phyloP scores from a whole-genome alignment of 1,140 invertebrate species.

The Leptonema lineaticorne region DNA sequence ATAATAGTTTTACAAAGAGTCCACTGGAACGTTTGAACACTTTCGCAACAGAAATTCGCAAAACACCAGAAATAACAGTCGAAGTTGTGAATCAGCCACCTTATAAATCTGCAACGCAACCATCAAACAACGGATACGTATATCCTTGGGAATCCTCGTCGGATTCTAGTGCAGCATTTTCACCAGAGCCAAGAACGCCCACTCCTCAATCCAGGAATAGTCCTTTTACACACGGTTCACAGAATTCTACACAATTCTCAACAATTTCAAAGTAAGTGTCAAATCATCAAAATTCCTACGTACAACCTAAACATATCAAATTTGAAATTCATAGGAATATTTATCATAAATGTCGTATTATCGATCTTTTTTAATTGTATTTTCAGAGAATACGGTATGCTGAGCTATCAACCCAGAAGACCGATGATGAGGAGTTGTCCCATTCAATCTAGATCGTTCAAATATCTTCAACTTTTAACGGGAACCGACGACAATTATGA shows the following conservation, averaged over 20 bases:
- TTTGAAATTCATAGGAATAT: too few relatives aligned
- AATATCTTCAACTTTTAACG: constrained; percentile 56
- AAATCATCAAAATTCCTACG: neutral
- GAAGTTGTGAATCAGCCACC: constrained; percentile 45
- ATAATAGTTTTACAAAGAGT: neutral
- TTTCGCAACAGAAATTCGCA: constrained; percentile 17
- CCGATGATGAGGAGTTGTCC: constrained; percentile 48
- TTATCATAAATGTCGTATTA: neutral
- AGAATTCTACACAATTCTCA: constrained; percentile 22
- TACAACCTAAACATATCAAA: neutral
- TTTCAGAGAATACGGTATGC: constrained; percentile 53
- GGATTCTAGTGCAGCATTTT: constrained; percentile 49
- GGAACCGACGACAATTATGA: constrained; percentile 49
- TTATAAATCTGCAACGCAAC: neutral
- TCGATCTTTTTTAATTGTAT: constrained; percentile 12
- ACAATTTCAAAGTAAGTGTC: constrained; percentile 31
- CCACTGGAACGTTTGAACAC: neutral
- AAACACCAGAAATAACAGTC: constrained; percentile 40
- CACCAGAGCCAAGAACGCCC: constrained; percentile 40
- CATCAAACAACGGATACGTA: constrained; percentile 36
- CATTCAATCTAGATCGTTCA: constrained; percentile 55
- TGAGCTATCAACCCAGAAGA: constrained; percentile 46
- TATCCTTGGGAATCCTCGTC: constrained; percentile 43
- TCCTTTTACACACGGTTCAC: constrained; percentile 28
- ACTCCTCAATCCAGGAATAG: constrained; percentile 46